Conservation (phyloP, 1,140 invertebrate genomes). For the Oreohelix idahoensis region DNA sequence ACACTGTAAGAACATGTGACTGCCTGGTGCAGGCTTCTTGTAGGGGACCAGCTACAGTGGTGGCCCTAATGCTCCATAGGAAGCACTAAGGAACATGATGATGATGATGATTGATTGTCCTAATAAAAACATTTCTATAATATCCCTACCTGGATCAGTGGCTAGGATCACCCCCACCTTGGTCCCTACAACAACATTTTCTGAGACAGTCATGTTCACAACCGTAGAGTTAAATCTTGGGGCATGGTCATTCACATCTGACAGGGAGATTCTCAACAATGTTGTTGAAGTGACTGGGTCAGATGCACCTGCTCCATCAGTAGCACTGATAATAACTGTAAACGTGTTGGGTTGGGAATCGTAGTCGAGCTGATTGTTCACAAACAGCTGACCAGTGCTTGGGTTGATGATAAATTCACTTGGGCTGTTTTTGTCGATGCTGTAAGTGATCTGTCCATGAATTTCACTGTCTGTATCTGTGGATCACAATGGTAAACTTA, state of each 20-base stretch:
- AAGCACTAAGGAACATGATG: no score
- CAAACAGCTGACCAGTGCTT: slow-evolving; percentile 43
- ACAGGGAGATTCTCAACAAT: slow-evolving; percentile 49
- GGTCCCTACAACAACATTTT: slow-evolving; percentile 50
- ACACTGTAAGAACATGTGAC: no score
- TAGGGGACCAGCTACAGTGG: no score
- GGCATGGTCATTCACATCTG: slow-evolving; percentile 55
- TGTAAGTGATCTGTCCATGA: slow-evolving; percentile 51
- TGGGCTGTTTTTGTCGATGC: slow-evolving; percentile 43
- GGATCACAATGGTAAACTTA: no score
- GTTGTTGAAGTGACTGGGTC: slow-evolving; percentile 34
- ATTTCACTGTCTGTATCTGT: slow-evolving; percentile 48
- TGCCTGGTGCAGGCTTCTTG: no score
- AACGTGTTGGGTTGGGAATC: slow-evolving; percentile 49
- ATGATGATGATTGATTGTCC: no score
- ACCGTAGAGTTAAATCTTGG: slow-evolving; percentile 53
- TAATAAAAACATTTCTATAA: no score
- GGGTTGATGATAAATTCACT: slow-evolving; percentile 47
- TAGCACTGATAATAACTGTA: slow-evolving; percentile 47
- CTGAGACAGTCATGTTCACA: slow-evolving; percentile 46
- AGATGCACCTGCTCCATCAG: slow-evolving; percentile 49
- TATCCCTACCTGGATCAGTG: slow-evolving; percentile 45
- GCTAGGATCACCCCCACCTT: slow-evolving; percentile 49
- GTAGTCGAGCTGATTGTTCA: slow-evolving; percentile 52
- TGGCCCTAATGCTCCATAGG: no score